Conservation (phyloP, 1,140 invertebrate species). For the Drosophila jambulina region DNA sequence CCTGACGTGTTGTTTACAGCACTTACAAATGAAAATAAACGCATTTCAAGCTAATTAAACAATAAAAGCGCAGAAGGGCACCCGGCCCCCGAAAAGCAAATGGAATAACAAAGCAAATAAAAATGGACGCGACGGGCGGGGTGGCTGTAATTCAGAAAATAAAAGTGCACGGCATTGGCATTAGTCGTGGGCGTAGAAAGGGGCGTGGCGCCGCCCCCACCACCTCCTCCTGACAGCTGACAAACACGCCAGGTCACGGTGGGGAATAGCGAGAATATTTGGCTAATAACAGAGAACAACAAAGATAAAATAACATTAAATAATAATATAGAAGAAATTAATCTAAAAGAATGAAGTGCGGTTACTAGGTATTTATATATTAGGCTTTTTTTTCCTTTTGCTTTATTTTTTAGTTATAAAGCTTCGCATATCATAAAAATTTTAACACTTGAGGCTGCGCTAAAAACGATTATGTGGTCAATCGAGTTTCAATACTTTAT, state of each 20-base stretch:
- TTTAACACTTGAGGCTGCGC: accelerated
- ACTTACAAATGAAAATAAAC: conserved; percentile 80
- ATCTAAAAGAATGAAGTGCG: background rate
- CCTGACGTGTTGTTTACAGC: conserved; percentile 69
- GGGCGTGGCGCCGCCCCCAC: conserved; percentile 32
- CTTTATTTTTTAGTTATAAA: background rate
- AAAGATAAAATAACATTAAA: background rate
- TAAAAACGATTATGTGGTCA: background rate
- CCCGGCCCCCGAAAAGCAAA: conserved; percentile 46
- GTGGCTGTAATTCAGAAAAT: conserved; percentile 66
- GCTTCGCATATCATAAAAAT: background rate
- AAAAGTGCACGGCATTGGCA: conserved; percentile 52
- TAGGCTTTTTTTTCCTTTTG: background rate
- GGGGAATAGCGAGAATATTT: background rate
- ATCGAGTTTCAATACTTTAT: background rate
- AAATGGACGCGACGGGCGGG: conserved; percentile 22
- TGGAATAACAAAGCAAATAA: conserved; percentile 59
- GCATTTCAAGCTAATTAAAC: conserved; percentile 83
- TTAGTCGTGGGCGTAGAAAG: conserved; percentile 33
- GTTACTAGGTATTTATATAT: too few relatives aligned
- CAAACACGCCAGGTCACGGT: conserved; percentile 49
- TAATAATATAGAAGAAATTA: background rate
- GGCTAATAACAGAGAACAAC: too few relatives aligned
- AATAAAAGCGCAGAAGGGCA: conserved; percentile 65
- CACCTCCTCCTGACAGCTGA: conserved; percentile 67